Evolutionary conservation across 1,140 invertebrate genomes (phyloP), one percentile per base, ranked within the genome.

Genomic region (Aphaenogaster rudis): DNA sequence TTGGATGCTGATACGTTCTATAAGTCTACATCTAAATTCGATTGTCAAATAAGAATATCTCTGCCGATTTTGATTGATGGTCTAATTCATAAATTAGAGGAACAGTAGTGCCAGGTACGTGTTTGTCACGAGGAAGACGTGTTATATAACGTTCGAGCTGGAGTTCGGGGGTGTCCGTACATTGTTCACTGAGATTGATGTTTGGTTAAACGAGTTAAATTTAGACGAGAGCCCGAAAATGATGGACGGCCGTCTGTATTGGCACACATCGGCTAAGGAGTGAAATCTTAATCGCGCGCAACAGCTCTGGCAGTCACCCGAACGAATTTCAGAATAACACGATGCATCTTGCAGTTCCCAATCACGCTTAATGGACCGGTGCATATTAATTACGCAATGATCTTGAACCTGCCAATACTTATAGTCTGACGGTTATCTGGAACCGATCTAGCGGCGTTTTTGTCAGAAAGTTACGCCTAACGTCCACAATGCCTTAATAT

Each of bases 401-500:
- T 89, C 67, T 54, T 74, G 88, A 90, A 84, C 21, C 52, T 7
- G 36, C 1, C 15, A 50, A 9, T 50, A 67, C 7, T 9, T n/a
- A 48, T 54, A 33, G n/a, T 17, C 9, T 17, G 42, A 21, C 11
- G 42, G 0, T 45, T 71, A 77, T 69, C 42, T 45, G 64, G 81
- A 69, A 61, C 36, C 71, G 57, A 90, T 85, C 39, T 33, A 63
- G n/a, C 63, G 59, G 6, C 71, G 78, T 57, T 88, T 90, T 88
- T 86, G 78, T 66, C 45, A 54, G 86, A 77, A 91, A 90, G 77
- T 78, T 86, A 45, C 39, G 84, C 67, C 71, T 69, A 71, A 90
- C 76, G 71, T 87, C 69, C 64, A 80, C 54, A 86, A 69, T 88
- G 87, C 92, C 89, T 92, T 92, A 92, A 92, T 92, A 92, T 92